phyloP scores from a whole-genome alignment of 1,140 invertebrate species.

The Cecropterus lyciades region DNA sequence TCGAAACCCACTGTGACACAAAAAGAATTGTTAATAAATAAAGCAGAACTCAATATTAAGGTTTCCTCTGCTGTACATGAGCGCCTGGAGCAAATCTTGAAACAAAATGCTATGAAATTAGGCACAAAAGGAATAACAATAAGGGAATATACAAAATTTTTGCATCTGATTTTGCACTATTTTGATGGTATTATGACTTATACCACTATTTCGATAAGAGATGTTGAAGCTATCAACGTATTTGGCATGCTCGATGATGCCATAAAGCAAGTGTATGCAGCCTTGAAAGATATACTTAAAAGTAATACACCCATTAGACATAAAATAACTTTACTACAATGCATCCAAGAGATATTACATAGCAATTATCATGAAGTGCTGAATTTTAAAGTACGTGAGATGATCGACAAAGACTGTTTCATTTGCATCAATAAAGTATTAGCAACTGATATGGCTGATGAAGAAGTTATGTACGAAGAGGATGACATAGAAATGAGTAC shows the following conservation, averaged over 20 bases:
- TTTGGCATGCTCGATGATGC: constrained; percentile 43
- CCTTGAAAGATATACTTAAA: constrained; percentile 46
- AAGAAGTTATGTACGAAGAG: constrained; percentile 52
- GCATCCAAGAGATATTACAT: constrained; percentile 49
- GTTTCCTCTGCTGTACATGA: constrained; percentile 39
- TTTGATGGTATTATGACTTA: constrained; percentile 51
- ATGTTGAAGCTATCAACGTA: constrained; percentile 38
- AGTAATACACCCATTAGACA: constrained; percentile 46
- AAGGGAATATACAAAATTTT: constrained; percentile 48
- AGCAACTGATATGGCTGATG: constrained; percentile 43
- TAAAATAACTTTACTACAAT: constrained; percentile 54
- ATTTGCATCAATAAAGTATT: constrained; percentile 59
- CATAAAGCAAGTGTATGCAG: constrained; percentile 46
- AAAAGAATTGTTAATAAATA: constrained; percentile 1
- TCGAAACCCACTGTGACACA: background rate
- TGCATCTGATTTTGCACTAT: constrained; percentile 51
- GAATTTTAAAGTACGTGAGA: constrained; percentile 44
- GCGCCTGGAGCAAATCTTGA: constrained; percentile 46
- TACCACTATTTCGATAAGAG: constrained; percentile 36
- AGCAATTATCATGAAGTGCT: constrained; percentile 55
- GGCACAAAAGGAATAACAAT: constrained; percentile 39
- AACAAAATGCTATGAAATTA: constrained; percentile 32
- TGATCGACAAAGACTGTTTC: constrained; percentile 59
- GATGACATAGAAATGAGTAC: constrained; percentile 55
- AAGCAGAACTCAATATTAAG: constrained; percentile 12